Percentiles rank a stretch among this genome's conserved stretches.
Evolutionary conservation across 2,888 invertebrate species (phyloP).

Genomic region (Apotomis betuletana): DNA sequence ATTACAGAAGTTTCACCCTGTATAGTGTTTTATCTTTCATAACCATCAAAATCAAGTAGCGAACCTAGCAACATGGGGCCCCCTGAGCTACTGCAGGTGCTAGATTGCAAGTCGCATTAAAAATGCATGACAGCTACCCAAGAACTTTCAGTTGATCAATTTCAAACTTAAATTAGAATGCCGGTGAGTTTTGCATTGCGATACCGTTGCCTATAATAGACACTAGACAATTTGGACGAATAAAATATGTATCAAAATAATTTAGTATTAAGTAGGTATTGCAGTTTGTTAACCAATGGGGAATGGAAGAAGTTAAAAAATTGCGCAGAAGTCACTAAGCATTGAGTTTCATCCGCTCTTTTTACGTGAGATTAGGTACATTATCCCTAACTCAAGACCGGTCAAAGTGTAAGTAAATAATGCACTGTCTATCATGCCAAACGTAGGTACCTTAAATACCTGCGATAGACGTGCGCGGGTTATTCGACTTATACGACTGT

Average conservation of each 20-base stretch:
- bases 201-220: not conserved
- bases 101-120: not conserved
- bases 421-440: too few relatives aligned
- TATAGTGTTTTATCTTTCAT: too few relatives aligned
- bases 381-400: constrained; percentile 3
- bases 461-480: not conserved
- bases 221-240: not conserved
- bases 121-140: not conserved
- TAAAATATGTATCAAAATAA: too few relatives aligned
- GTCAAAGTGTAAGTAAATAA: constrained; percentile 17
- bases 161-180: constrained; percentile 3
- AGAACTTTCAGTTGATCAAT: not conserved
- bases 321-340: too few relatives aligned
- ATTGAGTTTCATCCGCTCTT: too few relatives aligned
- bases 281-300: too few relatives aligned
- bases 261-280: too few relatives aligned
- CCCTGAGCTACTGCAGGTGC: not conserved
- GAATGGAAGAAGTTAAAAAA: too few relatives aligned
- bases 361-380: too few relatives aligned
- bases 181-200: not conserved
- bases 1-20: too few relatives aligned
- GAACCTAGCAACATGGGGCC: not conserved
- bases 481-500: not conserved
- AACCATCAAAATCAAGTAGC: not conserved
- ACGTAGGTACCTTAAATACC: too few relatives aligned